A percentile compares a stretch with the other conserved stretches of the same genome.
These are phyloP conservation scores for Latrodectus hesperus DNA, from an alignment of 2,888 invertebrate genomes.

Conservation along the genomic window DNA sequence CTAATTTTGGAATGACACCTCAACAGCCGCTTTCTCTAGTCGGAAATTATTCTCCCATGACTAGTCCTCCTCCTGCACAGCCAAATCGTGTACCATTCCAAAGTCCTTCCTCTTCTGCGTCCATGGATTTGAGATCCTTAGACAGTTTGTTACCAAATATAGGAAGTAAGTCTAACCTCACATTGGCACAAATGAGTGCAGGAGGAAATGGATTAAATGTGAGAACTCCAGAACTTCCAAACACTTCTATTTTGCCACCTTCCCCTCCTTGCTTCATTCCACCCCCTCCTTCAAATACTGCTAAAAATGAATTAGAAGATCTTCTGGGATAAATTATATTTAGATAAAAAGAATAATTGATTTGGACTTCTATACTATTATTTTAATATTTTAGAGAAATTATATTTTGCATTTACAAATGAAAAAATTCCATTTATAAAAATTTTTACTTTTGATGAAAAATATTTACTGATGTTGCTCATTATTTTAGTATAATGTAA, in stretches of 20 bases:
- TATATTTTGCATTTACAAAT: no score
- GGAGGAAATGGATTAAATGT: neutral
- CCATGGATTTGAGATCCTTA: slow-evolving; percentile 50
- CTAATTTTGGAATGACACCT: slow-evolving; percentile 25
- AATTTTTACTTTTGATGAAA: no score
- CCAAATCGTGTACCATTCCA: slow-evolving; percentile 17
- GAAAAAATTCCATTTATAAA: no score
- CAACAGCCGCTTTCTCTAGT: slow-evolving; percentile 18
- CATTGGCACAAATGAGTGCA: slow-evolving; percentile 48
- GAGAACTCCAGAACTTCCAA: neutral
- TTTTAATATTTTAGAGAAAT: no score
- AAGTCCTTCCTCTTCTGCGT: neutral
- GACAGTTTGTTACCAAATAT: slow-evolving; percentile 59
- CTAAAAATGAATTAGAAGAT: slow-evolving; percentile 70
- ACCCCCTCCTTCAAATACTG: slow-evolving; percentile 15
- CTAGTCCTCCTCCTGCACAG: slow-evolving; percentile 10
- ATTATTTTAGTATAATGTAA: no score
- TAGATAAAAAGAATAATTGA: no score
- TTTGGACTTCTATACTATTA: no score
- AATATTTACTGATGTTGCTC: no score
- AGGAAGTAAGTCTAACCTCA: slow-evolving; percentile 25
- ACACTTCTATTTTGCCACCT: slow-evolving; percentile 20
- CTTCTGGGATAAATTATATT: slow-evolving; percentile 66
- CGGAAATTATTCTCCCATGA: slow-evolving; percentile 1
- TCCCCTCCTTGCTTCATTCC: slow-evolving; percentile 25